These are phyloP conservation scores for Netelia fuscicornis DNA, from an alignment of 2,888 invertebrate genomes.

Conservation along the genomic window DNA sequence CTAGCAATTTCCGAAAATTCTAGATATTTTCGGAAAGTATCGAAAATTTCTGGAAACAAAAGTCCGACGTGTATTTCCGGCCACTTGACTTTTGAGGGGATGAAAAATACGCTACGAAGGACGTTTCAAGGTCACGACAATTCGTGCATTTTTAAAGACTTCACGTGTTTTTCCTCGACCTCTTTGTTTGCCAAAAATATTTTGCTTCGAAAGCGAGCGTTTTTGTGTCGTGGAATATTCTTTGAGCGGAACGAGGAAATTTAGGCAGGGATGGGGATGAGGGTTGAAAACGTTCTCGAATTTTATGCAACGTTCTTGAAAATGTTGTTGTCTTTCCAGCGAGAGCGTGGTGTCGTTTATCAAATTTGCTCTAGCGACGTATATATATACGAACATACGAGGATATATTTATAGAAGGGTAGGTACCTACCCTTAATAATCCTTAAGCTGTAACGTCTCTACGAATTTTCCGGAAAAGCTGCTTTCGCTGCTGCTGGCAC, in stretches of 20 bases:
- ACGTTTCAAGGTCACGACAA: not conserved
- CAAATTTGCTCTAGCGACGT: slow-evolving; percentile 45
- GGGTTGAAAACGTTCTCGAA: slow-evolving; percentile 7
- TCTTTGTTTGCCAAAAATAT: not conserved
- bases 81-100: not conserved
- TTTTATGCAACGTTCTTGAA: not conserved
- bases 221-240: not conserved
- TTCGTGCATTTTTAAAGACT: not conserved
- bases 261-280: not conserved
- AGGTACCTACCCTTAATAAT: slow-evolving; percentile 50
- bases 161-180: not conserved
- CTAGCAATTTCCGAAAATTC: not conserved
- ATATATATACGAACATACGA: too few species aligned
- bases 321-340: slow-evolving; percentile 21
- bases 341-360: slow-evolving; percentile 22
- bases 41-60: too few species aligned
- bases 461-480: slow-evolving; percentile 55
- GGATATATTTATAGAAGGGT: not conserved
- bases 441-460: slow-evolving; percentile 49
- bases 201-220: slow-evolving; percentile 4
- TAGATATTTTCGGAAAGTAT: not conserved
- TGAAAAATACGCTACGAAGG: not conserved
- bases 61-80: not conserved
- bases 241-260: not conserved
- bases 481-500: slow-evolving; percentile 34